Evolutionary conservation across 2,113 vertebrate genomes (phyloP).

Genomic region (Xiphorhynchus elegans): DNA sequence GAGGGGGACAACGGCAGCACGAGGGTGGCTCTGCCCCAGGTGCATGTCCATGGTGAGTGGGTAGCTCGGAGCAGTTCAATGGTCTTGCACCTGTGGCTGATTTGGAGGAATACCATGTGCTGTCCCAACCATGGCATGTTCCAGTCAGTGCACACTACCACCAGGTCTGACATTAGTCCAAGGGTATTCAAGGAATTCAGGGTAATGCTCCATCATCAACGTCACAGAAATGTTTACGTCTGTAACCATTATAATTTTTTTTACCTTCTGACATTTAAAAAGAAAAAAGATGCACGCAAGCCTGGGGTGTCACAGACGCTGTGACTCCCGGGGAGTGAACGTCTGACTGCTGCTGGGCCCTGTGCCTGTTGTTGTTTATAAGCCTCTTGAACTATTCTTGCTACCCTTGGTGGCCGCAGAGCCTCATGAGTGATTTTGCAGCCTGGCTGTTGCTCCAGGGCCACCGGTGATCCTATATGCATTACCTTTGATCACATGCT

Average conservation of each 20-base stretch:
- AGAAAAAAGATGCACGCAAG: neutral
- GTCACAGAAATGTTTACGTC: slow-evolving; percentile 23
- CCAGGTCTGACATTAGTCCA: neutral
- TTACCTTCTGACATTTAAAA: neutral
- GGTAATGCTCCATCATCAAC: neutral
- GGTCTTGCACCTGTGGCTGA: neutral
- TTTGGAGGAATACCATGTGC: neutral
- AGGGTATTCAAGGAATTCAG: neutral
- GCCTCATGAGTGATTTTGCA: slow-evolving; percentile 11
- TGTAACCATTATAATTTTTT: neutral
- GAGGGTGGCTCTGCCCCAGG: neutral
- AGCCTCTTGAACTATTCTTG: slow-evolving; percentile 43
- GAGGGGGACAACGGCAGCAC: neutral
- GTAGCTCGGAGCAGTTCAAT: neutral
- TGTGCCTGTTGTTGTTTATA: slow-evolving; percentile 39
- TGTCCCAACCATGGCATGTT: neutral
- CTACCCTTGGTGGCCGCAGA: neutral
- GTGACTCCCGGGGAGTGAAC: neutral
- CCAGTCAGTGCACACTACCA: accelerated
- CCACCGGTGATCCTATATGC: slow-evolving; percentile 11
- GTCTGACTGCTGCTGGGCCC: neutral
- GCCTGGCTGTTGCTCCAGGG: neutral
- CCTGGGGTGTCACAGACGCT: neutral
- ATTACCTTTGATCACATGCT: slow-evolving; percentile 67
- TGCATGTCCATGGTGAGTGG: accelerated